Percentiles rank a stretch among this genome's conserved stretches.
These are phyloP conservation scores for Ceratitis capitata DNA, from an alignment of 1,140 invertebrate genomes.

Conservation along the genomic window DNA sequence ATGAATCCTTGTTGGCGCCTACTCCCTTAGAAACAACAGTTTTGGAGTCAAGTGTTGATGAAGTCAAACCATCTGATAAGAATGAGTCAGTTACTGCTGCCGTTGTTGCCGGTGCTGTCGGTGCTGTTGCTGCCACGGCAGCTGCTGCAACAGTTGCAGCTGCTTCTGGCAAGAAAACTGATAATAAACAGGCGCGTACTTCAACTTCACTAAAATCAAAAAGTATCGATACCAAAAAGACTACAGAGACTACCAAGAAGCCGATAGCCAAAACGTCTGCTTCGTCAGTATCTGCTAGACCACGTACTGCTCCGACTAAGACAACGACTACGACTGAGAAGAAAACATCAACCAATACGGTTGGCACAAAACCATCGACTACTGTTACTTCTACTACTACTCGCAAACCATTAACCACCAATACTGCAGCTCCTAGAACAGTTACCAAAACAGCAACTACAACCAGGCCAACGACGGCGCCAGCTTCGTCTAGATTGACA, in stretches of 20 bases:
- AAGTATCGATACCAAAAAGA: not conserved
- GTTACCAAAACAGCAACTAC: conserved; percentile 42
- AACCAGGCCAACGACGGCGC: conserved; percentile 42
- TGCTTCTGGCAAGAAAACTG: conserved; percentile 44
- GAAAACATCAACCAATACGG: conserved; percentile 45
- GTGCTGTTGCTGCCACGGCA: conserved; percentile 42
- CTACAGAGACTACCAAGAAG: conserved; percentile 35
- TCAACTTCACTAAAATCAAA: conserved; percentile 39
- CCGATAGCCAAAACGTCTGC: conserved; percentile 40
- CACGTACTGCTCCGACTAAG: conserved; percentile 52
- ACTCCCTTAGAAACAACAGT: not conserved
- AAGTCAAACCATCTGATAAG: not conserved
- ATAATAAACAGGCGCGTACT: conserved; percentile 7
- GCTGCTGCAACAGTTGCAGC: conserved; percentile 41
- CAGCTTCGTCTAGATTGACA: conserved; percentile 47
- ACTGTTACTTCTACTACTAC: conserved; percentile 43
- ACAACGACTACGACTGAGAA: conserved; percentile 24
- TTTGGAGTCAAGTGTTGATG: not conserved
- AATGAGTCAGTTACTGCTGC: conserved; percentile 3
- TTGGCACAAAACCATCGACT: conserved; percentile 35
- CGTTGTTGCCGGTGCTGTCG: conserved; percentile 42
- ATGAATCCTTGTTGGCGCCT: not conserved
- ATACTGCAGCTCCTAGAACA: conserved; percentile 43
- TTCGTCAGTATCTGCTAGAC: conserved; percentile 47
- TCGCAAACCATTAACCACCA: conserved; percentile 14